phyloP scores from a whole-genome alignment of 2,888 invertebrate genomes.

The Sminthurides aquaticus region DNA sequence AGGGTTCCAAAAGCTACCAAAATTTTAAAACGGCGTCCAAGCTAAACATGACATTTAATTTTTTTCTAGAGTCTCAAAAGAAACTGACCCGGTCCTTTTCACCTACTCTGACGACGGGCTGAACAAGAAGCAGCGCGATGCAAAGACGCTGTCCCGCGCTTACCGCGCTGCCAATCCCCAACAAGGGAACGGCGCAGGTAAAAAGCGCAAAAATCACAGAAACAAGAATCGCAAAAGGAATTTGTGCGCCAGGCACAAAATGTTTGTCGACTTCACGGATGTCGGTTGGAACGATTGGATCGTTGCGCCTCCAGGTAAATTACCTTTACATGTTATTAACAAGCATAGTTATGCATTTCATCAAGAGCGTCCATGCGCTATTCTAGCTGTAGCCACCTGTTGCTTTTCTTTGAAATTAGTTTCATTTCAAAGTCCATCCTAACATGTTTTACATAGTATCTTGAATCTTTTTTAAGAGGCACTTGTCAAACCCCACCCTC shows the following conservation, averaged over 20 bases:
- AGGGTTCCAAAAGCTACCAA: too few species aligned
- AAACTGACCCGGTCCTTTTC: conserved; percentile 60
- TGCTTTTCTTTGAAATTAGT: too few species aligned
- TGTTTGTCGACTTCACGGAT: conserved; percentile 91
- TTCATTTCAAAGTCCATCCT: too few species aligned
- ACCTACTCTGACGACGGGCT: conserved; percentile 78
- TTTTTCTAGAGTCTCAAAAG: not conserved
- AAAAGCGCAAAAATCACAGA: conserved; percentile 49
- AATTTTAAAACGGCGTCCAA: not conserved
- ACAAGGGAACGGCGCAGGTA: conserved; percentile 54
- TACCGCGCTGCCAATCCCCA: conserved; percentile 55
- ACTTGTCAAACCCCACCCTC: too few species aligned
- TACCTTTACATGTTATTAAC: conserved; percentile 4
- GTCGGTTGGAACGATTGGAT: conserved; percentile 99
- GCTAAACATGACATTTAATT: not conserved
- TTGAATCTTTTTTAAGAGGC: too few species aligned
- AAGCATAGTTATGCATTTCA: not conserved
- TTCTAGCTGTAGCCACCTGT: too few species aligned
- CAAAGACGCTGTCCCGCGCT: conserved; percentile 50
- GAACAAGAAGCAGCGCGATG: conserved; percentile 47
- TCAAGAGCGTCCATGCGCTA: too few species aligned
- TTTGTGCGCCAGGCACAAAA: conserved; percentile 75
- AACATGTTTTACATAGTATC: too few species aligned
- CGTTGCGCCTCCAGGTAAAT: conserved; percentile 68
- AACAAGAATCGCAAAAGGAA: conserved; percentile 51